A percentile compares a stretch with the other conserved stretches of the same genome.
These are phyloP conservation scores for Anolis sagrei DNA, from an alignment of 2,113 vertebrate species.

Conservation along the genomic window DNA sequence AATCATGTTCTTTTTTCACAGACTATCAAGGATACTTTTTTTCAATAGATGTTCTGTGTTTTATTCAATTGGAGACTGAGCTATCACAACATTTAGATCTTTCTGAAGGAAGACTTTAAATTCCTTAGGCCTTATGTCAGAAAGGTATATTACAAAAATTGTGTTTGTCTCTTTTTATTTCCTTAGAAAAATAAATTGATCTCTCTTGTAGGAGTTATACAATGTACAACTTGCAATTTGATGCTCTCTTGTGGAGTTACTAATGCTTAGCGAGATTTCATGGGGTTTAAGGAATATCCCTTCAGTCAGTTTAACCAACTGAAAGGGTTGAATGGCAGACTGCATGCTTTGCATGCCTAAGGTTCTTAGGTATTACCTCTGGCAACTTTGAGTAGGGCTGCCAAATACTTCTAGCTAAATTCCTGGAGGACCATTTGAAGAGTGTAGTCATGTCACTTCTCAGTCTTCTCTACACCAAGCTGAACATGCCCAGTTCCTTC, in stretches of 20 bases:
- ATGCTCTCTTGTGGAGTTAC: neutral
- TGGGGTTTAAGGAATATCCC: too few species aligned
- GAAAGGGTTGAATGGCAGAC: too few species aligned
- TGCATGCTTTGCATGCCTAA: neutral
- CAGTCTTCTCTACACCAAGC: too few species aligned
- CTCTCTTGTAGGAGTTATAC: too few species aligned
- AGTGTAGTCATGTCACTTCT: too few species aligned
- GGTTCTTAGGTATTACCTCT: neutral
- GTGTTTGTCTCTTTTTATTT: neutral
- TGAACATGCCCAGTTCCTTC: too few species aligned
- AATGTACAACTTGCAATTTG: neutral
- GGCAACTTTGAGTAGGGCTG: too few species aligned
- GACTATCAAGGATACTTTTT: neutral
- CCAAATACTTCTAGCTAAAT: too few species aligned
- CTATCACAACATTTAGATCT: neutral
- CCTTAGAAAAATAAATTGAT: too few species aligned
- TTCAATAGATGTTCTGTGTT: neutral
- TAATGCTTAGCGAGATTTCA: conserved; percentile 48
- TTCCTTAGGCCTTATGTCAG: neutral
- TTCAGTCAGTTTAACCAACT: too few species aligned
- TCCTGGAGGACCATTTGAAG: too few species aligned
- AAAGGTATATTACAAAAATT: neutral
- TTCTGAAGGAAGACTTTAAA: neutral
- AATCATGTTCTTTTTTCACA: conserved; percentile 35
- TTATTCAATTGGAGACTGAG: neutral